Percentiles rank a stretch among this genome's conserved stretches.
These are phyloP conservation scores for Celastrina argiolus DNA, from an alignment of 2,888 invertebrate genomes.

Conservation along the genomic window DNA sequence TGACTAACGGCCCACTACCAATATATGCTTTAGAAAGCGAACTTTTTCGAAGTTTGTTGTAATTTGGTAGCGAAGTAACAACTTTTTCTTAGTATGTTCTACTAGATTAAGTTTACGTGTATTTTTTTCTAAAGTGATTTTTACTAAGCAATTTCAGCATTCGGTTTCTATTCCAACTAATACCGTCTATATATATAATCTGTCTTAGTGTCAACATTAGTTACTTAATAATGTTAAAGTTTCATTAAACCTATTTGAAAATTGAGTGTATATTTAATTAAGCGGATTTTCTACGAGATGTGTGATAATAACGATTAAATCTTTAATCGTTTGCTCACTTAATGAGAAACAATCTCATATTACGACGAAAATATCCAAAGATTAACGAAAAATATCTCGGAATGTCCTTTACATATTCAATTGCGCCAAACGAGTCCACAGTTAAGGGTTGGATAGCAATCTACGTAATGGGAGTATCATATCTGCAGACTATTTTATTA, in stretches of 20 bases:
- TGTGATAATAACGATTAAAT: not conserved
- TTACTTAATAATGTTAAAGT: no score
- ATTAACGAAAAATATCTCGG: slow-evolving; percentile 13
- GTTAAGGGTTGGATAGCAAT: slow-evolving; percentile 28
- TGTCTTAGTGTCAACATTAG: no score
- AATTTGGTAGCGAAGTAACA: slow-evolving; percentile 17
- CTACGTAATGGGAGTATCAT: slow-evolving; percentile 38
- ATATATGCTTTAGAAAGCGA: slow-evolving; percentile 26
- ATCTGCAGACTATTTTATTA: slow-evolving; percentile 50
- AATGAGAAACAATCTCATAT: not conserved
- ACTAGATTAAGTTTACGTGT: slow-evolving; percentile 7
- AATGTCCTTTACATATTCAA: slow-evolving; percentile 30
- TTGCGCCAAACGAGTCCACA: slow-evolving; percentile 32
- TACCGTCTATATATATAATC: no score
- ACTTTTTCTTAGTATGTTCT: slow-evolving; percentile 3
- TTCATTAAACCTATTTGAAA: not conserved
- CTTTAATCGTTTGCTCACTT: not conserved
- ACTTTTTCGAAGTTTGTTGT: slow-evolving; percentile 29
- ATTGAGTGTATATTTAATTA: not conserved
- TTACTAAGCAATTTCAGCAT: not conserved
- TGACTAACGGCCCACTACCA: slow-evolving; percentile 44
- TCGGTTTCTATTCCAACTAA: no score
- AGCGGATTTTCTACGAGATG: not conserved
- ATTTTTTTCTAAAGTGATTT: not conserved
- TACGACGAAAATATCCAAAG: not conserved